Evolutionary conservation across 2,888 invertebrate genomes (phyloP).

Genomic region (Sinhomidia bicolor): DNA sequence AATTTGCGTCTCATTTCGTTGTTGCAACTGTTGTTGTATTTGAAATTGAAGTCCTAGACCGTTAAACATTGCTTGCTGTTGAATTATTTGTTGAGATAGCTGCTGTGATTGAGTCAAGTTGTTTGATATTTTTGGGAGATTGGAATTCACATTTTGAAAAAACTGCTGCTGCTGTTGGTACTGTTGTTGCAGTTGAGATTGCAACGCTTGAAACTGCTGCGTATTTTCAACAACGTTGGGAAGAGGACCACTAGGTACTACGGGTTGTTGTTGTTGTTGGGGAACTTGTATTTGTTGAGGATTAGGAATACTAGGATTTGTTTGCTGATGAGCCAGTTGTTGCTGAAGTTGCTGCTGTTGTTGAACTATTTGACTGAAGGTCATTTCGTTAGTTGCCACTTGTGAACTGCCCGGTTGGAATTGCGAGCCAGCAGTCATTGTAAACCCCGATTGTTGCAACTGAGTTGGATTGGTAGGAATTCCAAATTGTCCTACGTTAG

Average conservation of each 20-base stretch:
- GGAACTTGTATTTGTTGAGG: neutral
- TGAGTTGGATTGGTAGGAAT: neutral
- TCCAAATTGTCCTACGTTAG: neutral
- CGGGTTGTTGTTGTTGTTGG: neutral
- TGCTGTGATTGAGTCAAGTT: neutral
- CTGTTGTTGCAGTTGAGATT: neutral
- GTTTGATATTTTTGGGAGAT: neutral
- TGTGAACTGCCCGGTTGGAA: neutral
- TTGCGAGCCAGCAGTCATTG: neutral
- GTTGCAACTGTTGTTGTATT: constrained; percentile 46
- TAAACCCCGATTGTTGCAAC: neutral
- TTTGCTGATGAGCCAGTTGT: neutral
- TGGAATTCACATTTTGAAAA: neutral
- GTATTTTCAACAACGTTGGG: neutral
- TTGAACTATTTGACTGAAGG: neutral
- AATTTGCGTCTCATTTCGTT: neutral
- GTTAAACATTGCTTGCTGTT: neutral
- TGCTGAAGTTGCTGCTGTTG: neutral
- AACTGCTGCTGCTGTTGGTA: too few species aligned
- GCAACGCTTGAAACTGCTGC: constrained; percentile 19
- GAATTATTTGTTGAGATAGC: neutral
- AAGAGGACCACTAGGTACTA: neutral
- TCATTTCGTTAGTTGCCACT: neutral
- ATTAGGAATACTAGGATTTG: too few species aligned
- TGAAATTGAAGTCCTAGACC: neutral